Conservation (phyloP, 1,140 invertebrate genomes). For the Magallana ariakensis region DNA sequence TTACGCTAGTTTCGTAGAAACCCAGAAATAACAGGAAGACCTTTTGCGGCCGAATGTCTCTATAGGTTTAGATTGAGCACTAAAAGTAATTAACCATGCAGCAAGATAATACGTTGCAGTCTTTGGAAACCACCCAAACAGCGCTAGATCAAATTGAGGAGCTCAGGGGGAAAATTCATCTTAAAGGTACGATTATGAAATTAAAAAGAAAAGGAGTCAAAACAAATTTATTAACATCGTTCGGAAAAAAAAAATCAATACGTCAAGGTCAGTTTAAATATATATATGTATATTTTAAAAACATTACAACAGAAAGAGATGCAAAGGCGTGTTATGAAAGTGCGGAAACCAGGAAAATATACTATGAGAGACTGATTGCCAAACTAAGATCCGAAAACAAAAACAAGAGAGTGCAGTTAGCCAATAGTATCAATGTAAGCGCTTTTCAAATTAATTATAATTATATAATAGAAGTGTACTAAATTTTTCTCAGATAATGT, state of each 20-base stretch:
- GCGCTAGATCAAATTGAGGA: constrained; percentile 64
- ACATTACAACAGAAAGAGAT: constrained; percentile 62
- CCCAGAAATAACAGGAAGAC: background rate
- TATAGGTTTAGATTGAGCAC: too few relatives aligned
- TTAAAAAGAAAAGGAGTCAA: background rate
- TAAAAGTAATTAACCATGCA: background rate
- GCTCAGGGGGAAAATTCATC: constrained; percentile 63
- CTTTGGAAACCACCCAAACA: background rate
- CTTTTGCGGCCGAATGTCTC: too few relatives aligned
- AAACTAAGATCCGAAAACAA: constrained; percentile 64
- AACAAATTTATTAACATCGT: background rate
- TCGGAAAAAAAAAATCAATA: too few relatives aligned
- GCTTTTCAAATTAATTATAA: background rate
- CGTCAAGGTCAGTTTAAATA: too few relatives aligned
- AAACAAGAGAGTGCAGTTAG: constrained; percentile 58
- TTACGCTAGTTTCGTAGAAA: background rate
- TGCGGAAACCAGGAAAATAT: constrained; percentile 58
- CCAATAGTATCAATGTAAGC: constrained; percentile 64
- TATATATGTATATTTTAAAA: too few relatives aligned
- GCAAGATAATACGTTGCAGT: constrained; percentile 16
- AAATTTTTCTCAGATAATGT: too few relatives aligned
- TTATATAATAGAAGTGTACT: too few relatives aligned
- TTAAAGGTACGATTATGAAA: constrained; percentile 60
- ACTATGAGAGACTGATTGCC: constrained; percentile 57
- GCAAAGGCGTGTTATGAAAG: constrained; percentile 65